A percentile compares a stretch with the other conserved stretches of the same genome.
Evolutionary conservation across 2,888 invertebrate genomes (phyloP).

Genomic region (Dendrolimus pini): DNA sequence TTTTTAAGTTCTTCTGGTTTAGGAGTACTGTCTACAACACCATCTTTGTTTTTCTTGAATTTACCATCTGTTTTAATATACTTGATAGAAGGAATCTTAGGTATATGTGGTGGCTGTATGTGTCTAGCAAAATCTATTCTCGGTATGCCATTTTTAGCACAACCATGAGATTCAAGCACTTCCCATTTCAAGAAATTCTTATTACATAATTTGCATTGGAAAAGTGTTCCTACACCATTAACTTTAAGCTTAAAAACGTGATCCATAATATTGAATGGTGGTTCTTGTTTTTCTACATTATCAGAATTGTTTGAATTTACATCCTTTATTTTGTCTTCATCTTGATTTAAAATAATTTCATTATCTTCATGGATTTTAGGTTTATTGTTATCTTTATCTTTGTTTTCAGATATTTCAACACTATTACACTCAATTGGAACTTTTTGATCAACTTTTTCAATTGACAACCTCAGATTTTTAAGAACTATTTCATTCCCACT

Average conservation of each 20-base stretch:
- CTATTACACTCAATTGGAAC: slow-evolving; percentile 5
- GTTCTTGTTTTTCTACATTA: slow-evolving; percentile 7
- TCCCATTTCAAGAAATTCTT: slow-evolving; percentile 63
- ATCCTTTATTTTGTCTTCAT: slow-evolving; percentile 1
- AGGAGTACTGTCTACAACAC: slow-evolving; percentile 11
- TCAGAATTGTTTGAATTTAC: slow-evolving; percentile 8
- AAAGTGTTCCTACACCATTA: slow-evolving; percentile 61
- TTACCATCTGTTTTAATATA: slow-evolving; percentile 48
- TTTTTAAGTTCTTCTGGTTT: slow-evolving; percentile 14
- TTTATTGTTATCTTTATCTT: slow-evolving; percentile 3
- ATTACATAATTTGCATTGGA: slow-evolving; percentile 64
- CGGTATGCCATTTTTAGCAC: slow-evolving; percentile 54
- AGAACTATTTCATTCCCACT: slow-evolving; percentile 17
- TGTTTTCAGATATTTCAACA: slow-evolving; percentile 10
- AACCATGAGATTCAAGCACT: slow-evolving; percentile 54
- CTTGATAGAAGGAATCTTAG: slow-evolving; percentile 52
- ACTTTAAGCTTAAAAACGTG: slow-evolving; percentile 64
- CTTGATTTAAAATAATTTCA: slow-evolving; percentile 5
- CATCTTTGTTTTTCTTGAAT: slow-evolving; percentile 22
- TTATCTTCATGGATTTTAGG: slow-evolving; percentile 6
- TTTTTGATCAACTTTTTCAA: slow-evolving; percentile 22
- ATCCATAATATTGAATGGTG: slow-evolving; percentile 60
- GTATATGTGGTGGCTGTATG: slow-evolving; percentile 35
- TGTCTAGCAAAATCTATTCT: slow-evolving; percentile 40
- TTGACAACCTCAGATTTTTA: slow-evolving; percentile 25